Evolutionary conservation across 1,140 invertebrate genomes (phyloP).

Genomic region (Solenopsis invicta): DNA sequence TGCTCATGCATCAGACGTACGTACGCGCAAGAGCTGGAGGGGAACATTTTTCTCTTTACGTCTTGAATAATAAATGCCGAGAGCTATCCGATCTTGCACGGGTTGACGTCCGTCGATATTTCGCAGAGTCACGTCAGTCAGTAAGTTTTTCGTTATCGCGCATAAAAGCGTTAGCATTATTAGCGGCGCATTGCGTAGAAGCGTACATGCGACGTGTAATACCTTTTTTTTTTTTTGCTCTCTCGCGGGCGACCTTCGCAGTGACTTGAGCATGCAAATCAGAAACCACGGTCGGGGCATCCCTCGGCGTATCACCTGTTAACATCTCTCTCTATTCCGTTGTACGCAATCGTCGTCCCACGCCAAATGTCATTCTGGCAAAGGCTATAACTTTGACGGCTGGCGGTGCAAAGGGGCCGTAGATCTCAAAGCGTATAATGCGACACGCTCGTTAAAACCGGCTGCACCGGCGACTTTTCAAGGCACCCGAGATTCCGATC

Average conservation of each 20-base stretch:
- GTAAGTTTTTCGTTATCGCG: conserved; percentile 43
- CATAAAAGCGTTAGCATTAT: conserved; percentile 7
- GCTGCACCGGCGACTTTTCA: conserved; percentile 46
- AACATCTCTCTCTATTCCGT: conserved; percentile 29
- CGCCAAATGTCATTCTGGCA: conserved; percentile 62
- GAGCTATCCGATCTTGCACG: conserved; percentile 8
- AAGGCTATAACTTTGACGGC: conserved; percentile 14
- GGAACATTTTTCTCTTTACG: neutral
- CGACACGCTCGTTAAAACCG: conserved; percentile 42
- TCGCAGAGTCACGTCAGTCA: conserved; percentile 8
- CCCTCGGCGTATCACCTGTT: conserved; percentile 31
- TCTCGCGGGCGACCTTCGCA: conserved; percentile 42
- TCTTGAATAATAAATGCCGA: conserved; percentile 28
- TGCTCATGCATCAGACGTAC: neutral
- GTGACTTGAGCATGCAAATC: conserved; percentile 55
- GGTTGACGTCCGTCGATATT: conserved; percentile 14
- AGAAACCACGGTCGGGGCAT: conserved; percentile 25
- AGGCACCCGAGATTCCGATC: conserved; percentile 19
- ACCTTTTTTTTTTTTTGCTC: conserved; percentile 27
- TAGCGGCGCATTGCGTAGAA: conserved; percentile 14
- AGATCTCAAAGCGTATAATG: conserved; percentile 52
- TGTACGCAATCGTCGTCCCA: conserved; percentile 59
- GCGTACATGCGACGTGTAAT: conserved; percentile 13
- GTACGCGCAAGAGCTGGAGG: too few species aligned
- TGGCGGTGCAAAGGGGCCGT: conserved; percentile 1